Percentiles rank a stretch among this genome's conserved stretches.
Conservation (phyloP, 2,797 vertebrate species). For the Spondyliosoma cantharus region DNA sequence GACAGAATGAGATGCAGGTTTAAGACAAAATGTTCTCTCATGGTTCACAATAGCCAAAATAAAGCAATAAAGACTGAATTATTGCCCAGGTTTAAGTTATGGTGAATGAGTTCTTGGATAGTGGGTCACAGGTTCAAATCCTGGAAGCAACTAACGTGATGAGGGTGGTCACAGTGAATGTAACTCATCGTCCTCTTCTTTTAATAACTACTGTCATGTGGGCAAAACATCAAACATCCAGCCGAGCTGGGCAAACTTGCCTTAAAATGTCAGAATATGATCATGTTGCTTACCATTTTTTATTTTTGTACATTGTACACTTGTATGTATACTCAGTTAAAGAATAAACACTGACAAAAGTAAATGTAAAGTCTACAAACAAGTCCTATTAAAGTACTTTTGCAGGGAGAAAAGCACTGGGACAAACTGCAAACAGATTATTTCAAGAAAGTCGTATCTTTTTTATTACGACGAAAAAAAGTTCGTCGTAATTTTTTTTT, state of each 20-base stretch:
- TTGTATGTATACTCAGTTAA: neutral
- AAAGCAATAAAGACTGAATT: neutral
- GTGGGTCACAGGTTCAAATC: neutral
- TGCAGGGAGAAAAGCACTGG: neutral
- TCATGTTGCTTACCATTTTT: neutral
- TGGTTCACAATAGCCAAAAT: neutral
- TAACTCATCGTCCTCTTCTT: neutral
- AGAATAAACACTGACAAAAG: neutral
- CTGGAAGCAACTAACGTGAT: neutral
- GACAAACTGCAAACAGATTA: neutral
- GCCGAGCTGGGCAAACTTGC: neutral
- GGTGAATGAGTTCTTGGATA: neutral
- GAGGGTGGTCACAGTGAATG: neutral
- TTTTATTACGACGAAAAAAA: neutral
- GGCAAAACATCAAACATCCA: neutral
- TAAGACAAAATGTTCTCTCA: constrained; percentile 9
- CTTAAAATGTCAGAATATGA: neutral
- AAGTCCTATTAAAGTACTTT: neutral
- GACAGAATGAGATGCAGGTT: neutral
- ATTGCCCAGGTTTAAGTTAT: neutral
- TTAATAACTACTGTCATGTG: neutral
- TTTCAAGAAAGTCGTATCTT: neutral
- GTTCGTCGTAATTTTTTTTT: neutral
- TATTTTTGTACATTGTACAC: neutral
- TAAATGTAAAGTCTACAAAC: neutral